These are phyloP conservation scores for Drosophila equinoxialis DNA, from an alignment of 1,140 invertebrate genomes.

Conservation along the genomic window DNA sequence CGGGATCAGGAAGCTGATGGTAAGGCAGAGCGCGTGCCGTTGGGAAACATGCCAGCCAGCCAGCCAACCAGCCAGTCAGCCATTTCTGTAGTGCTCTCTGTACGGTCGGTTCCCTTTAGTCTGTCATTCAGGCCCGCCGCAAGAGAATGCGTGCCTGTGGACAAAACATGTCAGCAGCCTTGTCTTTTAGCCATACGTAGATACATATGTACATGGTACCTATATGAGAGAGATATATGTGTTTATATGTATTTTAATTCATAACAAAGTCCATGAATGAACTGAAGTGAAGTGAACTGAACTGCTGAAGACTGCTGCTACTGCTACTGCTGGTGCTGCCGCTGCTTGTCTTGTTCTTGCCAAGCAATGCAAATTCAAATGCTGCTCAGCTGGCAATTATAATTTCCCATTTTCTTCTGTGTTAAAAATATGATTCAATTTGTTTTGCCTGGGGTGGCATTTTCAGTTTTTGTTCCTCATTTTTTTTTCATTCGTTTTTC, in stretches of 20 bases:
- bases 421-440: constrained; percentile 80
- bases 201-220: neutral
- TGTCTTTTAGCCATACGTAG: constrained; percentile 38
- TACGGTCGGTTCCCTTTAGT: constrained; percentile 41
- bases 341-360: neutral
- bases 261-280: constrained; percentile 67
- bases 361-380: constrained; percentile 42
- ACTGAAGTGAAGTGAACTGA: constrained; percentile 46
- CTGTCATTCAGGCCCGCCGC: constrained; percentile 50
- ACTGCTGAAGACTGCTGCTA: neutral
- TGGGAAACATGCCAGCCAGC: constrained; percentile 72
- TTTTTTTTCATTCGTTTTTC: neutral
- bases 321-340: neutral
- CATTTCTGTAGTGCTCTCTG: constrained; percentile 20
- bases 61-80: constrained; percentile 21
- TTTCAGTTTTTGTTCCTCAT: neutral
- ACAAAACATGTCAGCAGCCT: constrained; percentile 80
- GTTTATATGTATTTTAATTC: constrained; percentile 39
- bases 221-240: constrained; percentile 1
- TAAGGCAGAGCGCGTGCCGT: constrained; percentile 65
- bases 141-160: constrained; percentile 80
- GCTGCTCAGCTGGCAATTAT: constrained; percentile 74
- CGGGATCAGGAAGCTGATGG: constrained; percentile 35
- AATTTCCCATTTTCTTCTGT: constrained; percentile 71
- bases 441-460: constrained; percentile 44